These are phyloP conservation scores for Tetrao urogallus DNA, from an alignment of 2,113 vertebrate species.

Conservation along the genomic window DNA sequence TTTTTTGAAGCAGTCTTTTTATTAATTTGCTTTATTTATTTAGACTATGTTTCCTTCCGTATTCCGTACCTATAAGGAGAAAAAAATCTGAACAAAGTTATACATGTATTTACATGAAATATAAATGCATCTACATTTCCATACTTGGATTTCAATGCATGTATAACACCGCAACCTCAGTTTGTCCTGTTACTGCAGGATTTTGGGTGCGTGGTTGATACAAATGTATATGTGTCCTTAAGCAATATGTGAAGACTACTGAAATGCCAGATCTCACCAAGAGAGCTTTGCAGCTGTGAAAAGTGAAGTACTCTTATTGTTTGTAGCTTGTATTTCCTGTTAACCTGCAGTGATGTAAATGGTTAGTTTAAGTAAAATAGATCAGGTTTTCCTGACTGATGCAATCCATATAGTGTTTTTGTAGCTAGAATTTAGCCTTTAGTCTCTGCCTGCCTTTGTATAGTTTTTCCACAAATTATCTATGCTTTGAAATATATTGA, in stretches of 20 bases:
- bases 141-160: not conserved
- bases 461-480: not conserved
- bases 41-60: not conserved
- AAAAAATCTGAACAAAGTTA: not conserved
- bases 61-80: not conserved
- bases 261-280: slow-evolving; percentile 36
- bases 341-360: not conserved
- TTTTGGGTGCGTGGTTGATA: slow-evolving; percentile 15
- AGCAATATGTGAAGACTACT: slow-evolving; percentile 15
- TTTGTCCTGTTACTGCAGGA: slow-evolving; percentile 6
- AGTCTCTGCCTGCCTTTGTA: not conserved
- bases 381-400: not conserved
- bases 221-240: slow-evolving; percentile 20
- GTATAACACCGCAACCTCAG: not conserved
- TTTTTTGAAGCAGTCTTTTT: not conserved
- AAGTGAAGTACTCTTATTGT: slow-evolving; percentile 22
- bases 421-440: not conserved
- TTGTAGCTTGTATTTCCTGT: slow-evolving; percentile 31
- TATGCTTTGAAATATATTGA: not conserved
- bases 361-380: not conserved
- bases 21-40: not conserved
- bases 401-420: not conserved
- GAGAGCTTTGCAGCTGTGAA: not conserved
- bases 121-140: not conserved
- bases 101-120: not conserved